phyloP scores from a whole-genome alignment of 1,140 invertebrate genomes.

The Magallana gigas region DNA sequence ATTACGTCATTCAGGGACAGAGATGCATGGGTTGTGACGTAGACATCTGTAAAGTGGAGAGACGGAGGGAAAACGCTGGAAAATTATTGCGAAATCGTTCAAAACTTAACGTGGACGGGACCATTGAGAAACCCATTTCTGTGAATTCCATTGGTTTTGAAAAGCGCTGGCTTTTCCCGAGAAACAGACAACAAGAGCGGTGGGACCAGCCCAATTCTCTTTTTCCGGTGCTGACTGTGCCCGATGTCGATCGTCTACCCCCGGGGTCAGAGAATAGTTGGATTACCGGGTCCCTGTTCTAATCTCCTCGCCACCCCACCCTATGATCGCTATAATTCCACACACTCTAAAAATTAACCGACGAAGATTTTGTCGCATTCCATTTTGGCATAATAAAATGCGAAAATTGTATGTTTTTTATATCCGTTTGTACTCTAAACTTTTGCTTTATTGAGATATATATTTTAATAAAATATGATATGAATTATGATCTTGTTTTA shows the following conservation, averaged over 20 bases:
- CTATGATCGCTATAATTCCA: conserved; percentile 15
- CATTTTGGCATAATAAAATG: neutral
- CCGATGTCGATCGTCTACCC: neutral
- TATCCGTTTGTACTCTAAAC: too few relatives aligned
- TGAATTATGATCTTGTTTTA: too few relatives aligned
- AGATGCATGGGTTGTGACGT: conserved; percentile 23
- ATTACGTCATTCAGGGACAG: neutral
- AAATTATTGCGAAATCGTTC: neutral
- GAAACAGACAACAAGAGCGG: neutral
- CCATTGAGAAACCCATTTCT: neutral
- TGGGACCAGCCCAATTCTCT: neutral
- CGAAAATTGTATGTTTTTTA: too few relatives aligned
- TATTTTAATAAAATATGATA: too few relatives aligned
- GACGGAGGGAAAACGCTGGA: neutral
- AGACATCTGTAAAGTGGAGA: conserved; percentile 4
- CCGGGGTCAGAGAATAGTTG: conserved; percentile 6
- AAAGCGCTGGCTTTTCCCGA: neutral
- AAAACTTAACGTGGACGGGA: neutral
- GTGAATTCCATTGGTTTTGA: neutral
- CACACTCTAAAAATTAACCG: neutral
- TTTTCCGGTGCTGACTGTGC: neutral
- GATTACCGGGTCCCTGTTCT: conserved; percentile 5
- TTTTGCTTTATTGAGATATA: too few relatives aligned
- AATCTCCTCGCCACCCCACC: neutral
- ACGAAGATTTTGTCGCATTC: neutral